Percentiles rank a stretch among this genome's conserved stretches.
phyloP scores from a whole-genome alignment of 2,888 invertebrate genomes.

The Drosophila buzzatii region DNA sequence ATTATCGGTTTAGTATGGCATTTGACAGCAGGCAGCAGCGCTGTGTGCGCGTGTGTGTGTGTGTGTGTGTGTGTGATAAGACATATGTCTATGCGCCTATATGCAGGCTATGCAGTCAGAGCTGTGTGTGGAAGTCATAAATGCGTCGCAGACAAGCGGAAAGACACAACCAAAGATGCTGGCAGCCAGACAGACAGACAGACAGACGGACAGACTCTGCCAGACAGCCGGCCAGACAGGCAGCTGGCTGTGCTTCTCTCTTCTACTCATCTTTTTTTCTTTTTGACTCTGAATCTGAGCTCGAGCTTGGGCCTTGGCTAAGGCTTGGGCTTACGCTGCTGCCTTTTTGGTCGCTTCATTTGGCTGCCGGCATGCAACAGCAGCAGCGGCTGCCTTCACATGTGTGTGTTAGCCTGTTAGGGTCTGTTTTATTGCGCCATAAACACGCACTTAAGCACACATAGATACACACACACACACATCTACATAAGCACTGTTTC shows the following conservation, averaged over 20 bases:
- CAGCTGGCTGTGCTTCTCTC: slow-evolving; percentile 39
- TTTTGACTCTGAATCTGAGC: slow-evolving; percentile 36
- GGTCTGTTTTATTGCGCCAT: slow-evolving; percentile 80
- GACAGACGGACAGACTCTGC: slow-evolving; percentile 23
- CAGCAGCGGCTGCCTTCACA: slow-evolving; percentile 27
- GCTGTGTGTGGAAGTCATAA: slow-evolving; percentile 66
- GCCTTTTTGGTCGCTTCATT: slow-evolving; percentile 69
- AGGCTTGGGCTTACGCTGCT: slow-evolving; percentile 35
- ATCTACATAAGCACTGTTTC: slow-evolving; percentile 25
- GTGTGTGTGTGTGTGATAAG: slow-evolving; percentile 63
- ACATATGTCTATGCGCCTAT: slow-evolving; percentile 76
- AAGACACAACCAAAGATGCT: slow-evolving; percentile 70
- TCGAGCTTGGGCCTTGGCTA: slow-evolving; percentile 13
- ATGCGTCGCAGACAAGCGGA: slow-evolving; percentile 79
- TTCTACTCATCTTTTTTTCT: slow-evolving; percentile 30
- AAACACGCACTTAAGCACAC: slow-evolving; percentile 79
- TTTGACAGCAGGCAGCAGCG: slow-evolving; percentile 67
- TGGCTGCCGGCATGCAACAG: slow-evolving; percentile 67
- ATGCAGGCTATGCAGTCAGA: slow-evolving; percentile 62
- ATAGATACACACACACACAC: slow-evolving; percentile 27
- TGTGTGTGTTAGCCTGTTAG: slow-evolving; percentile 55
- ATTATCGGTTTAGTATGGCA: slow-evolving; percentile 81
- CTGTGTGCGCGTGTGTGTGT: slow-evolving; percentile 13
- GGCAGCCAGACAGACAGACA: slow-evolving; percentile 60
- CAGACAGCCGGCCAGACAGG: slow-evolving; percentile 23